phyloP scores from a whole-genome alignment of 2,797 vertebrate genomes.

The Sebastes vulpes region DNA sequence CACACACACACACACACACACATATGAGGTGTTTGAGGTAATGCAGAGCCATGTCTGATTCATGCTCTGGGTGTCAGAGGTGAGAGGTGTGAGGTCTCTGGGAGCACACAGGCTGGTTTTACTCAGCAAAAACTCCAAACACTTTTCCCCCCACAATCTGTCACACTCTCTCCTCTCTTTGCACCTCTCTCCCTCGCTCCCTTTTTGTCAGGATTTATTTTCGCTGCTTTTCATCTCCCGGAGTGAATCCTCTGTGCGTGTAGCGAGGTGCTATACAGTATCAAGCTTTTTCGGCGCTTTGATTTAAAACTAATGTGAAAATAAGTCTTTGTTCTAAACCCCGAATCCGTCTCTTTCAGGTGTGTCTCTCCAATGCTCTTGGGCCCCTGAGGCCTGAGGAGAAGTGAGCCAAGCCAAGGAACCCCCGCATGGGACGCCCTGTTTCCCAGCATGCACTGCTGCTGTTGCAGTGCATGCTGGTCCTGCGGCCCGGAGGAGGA shows the following conservation, averaged over 20 bases:
- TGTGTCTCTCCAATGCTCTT: constrained; percentile 85
- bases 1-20: background rate
- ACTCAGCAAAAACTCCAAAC: constrained; percentile 28
- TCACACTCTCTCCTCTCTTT: constrained; percentile 45
- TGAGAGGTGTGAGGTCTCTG: constrained; percentile 43
- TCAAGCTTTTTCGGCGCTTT: background rate
- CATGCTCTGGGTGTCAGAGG: constrained; percentile 46
- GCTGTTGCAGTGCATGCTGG: constrained; percentile 88
- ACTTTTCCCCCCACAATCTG: background rate
- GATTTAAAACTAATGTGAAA: constrained; percentile 37
- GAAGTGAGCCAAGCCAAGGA: constrained; percentile 78
- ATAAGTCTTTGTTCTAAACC: background rate
- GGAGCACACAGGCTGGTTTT: constrained; percentile 37
- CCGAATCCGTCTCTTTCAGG: constrained; percentile 74
- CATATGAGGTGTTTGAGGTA: constrained; percentile 15
- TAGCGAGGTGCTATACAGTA: background rate
- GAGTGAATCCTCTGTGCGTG: constrained; percentile 21
- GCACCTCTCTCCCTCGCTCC: constrained; percentile 10
- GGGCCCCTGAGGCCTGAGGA: constrained; percentile 86
- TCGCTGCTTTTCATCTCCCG: constrained; percentile 33
- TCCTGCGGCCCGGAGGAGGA: constrained; percentile 74
- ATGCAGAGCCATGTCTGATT: constrained; percentile 53
- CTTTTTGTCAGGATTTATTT: constrained; percentile 40
- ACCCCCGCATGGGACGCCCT: constrained; percentile 84
- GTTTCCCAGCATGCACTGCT: constrained; percentile 86